phyloP scores from a whole-genome alignment of 2,113 vertebrate species.

The Aythya baeri region DNA sequence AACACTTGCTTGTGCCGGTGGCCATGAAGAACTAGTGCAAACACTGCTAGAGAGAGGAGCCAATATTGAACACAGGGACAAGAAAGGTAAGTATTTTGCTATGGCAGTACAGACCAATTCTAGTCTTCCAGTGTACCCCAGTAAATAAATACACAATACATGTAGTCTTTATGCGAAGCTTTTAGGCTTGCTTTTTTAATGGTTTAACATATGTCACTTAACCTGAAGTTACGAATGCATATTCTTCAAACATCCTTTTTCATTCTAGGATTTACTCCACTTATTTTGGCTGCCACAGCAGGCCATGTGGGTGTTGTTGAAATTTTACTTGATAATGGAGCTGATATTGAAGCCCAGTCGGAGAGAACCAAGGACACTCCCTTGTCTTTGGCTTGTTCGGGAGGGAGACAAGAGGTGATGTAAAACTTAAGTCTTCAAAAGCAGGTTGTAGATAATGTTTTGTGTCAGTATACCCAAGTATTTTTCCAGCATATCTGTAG shows the following conservation, averaged over 20 bases:
- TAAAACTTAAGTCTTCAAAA: neutral
- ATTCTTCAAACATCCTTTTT: neutral
- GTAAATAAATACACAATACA: rapidly evolving
- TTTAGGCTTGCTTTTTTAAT: neutral
- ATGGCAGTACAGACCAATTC: rapidly evolving
- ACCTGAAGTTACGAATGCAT: neutral
- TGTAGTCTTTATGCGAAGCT: rapidly evolving
- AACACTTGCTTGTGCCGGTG: constrained; percentile 96
- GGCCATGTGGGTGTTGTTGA: constrained; percentile 98
- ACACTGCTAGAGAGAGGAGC: constrained; percentile 95
- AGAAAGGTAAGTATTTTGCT: constrained; percentile 85
- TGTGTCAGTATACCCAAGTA: neutral
- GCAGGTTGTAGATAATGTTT: rapidly evolving
- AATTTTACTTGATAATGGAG: constrained; percentile 95
- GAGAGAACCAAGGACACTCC: constrained; percentile 99
- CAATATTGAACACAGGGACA: constrained; percentile 97
- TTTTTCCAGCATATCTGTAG: neutral
- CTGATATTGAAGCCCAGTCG: constrained; percentile 98
- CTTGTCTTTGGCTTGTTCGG: constrained; percentile 96
- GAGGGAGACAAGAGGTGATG: constrained; percentile 95
- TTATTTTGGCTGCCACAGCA: constrained; percentile 97
- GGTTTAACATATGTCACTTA: rapidly evolving
- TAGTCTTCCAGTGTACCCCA: too few relatives aligned
- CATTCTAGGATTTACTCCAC: constrained; percentile 92
- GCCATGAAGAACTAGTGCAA: constrained; percentile 96